Percentiles rank a stretch among this genome's conserved stretches.
Conservation (phyloP, 2,113 vertebrate species). For the Phoenicopterus ruber region DNA sequence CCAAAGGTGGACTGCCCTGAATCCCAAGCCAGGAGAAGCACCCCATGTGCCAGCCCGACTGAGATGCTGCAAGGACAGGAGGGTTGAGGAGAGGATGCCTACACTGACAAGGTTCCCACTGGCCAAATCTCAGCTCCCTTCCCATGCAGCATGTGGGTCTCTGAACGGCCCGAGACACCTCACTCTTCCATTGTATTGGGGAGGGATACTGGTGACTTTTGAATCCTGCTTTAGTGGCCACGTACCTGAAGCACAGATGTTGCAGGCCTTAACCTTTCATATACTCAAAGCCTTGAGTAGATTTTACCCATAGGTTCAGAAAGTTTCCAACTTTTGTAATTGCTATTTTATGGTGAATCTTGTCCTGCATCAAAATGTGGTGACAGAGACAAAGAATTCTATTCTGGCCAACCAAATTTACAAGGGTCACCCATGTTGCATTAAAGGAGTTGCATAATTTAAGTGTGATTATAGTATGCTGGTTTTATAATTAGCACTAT, state of each 20-base stretch:
- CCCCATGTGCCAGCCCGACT: no score
- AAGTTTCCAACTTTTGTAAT: background rate
- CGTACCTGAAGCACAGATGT: background rate
- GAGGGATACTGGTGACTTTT: background rate
- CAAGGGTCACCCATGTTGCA: background rate
- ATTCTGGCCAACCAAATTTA: background rate
- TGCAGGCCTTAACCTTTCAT: background rate
- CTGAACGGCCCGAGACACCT: background rate
- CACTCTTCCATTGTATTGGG: background rate
- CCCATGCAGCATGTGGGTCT: background rate
- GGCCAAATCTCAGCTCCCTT: background rate
- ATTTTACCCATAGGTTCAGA: background rate
- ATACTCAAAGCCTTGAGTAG: background rate
- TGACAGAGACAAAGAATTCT: background rate
- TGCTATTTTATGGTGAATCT: background rate
- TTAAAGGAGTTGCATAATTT: conserved; percentile 52
- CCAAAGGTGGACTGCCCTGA: background rate
- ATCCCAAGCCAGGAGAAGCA: background rate
- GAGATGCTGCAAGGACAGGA: background rate
- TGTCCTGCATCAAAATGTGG: background rate
- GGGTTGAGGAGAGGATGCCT: background rate
- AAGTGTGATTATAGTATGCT: conserved; percentile 48
- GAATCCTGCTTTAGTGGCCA: background rate
- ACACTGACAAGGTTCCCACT: background rate
- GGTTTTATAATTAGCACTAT: conserved; percentile 63